These are phyloP conservation scores for Rhabditoides inermis DNA, from an alignment of 2,888 invertebrate genomes.

Conservation along the genomic window DNA sequence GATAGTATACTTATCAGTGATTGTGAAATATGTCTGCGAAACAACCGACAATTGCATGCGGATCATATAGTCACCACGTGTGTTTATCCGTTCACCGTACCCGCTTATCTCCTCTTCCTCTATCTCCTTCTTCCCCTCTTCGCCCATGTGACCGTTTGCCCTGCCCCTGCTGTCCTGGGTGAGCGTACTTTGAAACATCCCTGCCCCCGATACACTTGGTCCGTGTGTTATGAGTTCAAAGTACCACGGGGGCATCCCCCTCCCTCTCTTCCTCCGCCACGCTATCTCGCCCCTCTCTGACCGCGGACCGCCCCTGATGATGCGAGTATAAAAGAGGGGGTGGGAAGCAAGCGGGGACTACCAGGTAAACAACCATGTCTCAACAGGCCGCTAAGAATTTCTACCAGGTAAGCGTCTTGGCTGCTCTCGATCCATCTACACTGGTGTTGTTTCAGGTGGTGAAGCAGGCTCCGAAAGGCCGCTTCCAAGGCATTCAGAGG, in stretches of 20 bases:
- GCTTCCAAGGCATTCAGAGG: conserved; percentile 51
- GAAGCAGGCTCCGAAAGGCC: conserved; percentile 50
- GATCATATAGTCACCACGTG: too few species aligned
- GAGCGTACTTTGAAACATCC: too few species aligned
- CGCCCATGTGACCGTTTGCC: background rate
- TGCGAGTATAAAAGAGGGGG: background rate
- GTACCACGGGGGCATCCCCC: too few species aligned
- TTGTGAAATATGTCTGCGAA: too few species aligned
- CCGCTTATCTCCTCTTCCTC: background rate
- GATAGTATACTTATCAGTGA: too few species aligned
- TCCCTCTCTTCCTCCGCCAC: background rate
- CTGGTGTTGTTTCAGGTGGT: conserved; percentile 30
- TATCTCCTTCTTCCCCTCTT: background rate
- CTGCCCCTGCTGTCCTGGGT: too few species aligned
- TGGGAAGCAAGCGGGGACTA: too few species aligned
- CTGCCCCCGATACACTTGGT: too few species aligned
- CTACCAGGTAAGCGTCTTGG: conserved; percentile 26
- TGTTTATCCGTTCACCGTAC: background rate
- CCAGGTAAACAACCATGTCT: conserved; percentile 8
- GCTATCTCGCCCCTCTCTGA: background rate
- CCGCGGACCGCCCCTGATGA: background rate
- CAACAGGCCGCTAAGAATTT: conserved; percentile 32
- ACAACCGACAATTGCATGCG: too few species aligned
- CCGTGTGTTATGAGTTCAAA: too few species aligned
- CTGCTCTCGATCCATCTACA: background rate